Conservation (phyloP, 2,113 vertebrate species). For the Diadophis punctatus region DNA sequence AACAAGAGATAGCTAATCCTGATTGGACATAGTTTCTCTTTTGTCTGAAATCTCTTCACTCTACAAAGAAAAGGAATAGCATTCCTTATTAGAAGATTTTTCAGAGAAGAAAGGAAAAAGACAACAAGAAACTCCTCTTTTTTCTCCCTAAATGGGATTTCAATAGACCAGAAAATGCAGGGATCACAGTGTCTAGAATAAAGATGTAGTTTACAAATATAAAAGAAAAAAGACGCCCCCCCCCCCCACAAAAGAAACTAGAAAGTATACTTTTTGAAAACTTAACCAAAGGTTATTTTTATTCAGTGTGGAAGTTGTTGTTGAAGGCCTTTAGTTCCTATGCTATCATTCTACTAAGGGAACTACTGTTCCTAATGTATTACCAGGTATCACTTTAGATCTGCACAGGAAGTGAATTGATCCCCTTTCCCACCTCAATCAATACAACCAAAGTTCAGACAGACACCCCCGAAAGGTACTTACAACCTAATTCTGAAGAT, state of each 20-base stretch:
- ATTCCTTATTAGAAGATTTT: not conserved
- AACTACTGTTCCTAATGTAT: not conserved
- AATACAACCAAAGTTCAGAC: not conserved
- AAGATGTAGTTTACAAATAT: not conserved
- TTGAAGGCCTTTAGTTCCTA: not conserved
- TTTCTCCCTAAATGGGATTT: not conserved
- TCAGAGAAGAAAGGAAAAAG: not conserved
- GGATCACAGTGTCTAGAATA: rapidly evolving
- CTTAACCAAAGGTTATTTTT: not conserved
- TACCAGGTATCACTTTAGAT: not conserved
- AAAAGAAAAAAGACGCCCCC: not conserved
- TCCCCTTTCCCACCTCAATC: not conserved
- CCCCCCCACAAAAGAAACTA: not conserved
- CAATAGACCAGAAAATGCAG: not conserved
- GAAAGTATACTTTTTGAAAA: not conserved
- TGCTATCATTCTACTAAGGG: not conserved
- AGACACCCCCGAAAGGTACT: not conserved
- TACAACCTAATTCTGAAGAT: not conserved
- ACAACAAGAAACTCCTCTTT: not conserved
- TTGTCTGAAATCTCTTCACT: not conserved
- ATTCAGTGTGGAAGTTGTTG: not conserved
- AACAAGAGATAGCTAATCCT: not conserved
- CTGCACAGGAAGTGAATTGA: not conserved
- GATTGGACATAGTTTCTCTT: not conserved
- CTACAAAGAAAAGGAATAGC: not conserved